Evolutionary conservation across 1,140 invertebrate genomes (phyloP).

Genomic region (Drosophila azteca): DNA sequence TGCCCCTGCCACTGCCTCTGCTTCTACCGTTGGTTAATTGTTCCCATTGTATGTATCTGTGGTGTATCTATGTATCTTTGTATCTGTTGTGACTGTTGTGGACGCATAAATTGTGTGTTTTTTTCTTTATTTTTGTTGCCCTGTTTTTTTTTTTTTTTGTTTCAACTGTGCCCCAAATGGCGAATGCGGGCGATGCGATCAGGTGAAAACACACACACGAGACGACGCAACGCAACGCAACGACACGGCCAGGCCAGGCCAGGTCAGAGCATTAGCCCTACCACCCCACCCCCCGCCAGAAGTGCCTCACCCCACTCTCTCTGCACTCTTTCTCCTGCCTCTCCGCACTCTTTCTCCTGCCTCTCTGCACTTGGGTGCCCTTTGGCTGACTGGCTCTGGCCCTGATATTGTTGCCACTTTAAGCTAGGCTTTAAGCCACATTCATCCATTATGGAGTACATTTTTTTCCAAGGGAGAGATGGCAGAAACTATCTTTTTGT

Average conservation of each 20-base stretch:
- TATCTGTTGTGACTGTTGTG: constrained; percentile 7
- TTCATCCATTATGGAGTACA: too few species aligned
- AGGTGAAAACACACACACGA: constrained; percentile 60
- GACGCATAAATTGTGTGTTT: constrained; percentile 76
- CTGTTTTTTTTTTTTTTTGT: constrained; percentile 5
- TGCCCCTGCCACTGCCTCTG: background rate
- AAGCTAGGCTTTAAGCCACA: too few species aligned
- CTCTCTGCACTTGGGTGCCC: background rate
- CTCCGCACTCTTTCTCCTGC: background rate
- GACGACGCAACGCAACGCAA: constrained; percentile 15
- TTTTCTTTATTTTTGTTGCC: constrained; percentile 54
- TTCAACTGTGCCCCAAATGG: constrained; percentile 66
- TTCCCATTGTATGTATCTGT: constrained; percentile 11
- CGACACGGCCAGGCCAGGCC: constrained; percentile 22
- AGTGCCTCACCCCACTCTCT: constrained; percentile 7
- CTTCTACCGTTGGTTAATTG: constrained; percentile 59
- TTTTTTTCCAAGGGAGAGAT: too few species aligned
- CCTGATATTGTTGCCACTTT: constrained; percentile 62
- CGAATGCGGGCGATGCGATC: constrained; percentile 68
- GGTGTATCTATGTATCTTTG: too few species aligned
- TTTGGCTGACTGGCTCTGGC: constrained; percentile 11
- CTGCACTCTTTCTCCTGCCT: background rate
- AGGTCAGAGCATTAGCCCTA: constrained; percentile 20
- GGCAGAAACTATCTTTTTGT: too few species aligned
- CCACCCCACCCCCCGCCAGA: background rate